These are phyloP conservation scores for Cyphomyrus discorhynchus DNA, from an alignment of 2,113 vertebrate genomes.

Conservation along the genomic window DNA sequence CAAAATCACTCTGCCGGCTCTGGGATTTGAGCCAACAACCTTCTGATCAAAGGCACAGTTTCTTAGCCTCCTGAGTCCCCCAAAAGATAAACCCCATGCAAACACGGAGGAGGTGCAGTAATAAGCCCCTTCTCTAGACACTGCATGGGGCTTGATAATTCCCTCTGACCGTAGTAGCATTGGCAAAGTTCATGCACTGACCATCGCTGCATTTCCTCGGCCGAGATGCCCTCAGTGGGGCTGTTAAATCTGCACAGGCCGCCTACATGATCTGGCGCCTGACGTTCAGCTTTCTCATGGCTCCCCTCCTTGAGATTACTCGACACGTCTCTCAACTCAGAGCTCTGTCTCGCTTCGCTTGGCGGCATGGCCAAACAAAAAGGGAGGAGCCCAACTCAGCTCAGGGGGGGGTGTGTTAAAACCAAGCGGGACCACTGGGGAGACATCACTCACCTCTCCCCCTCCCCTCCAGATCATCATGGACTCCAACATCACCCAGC, in stretches of 20 bases:
- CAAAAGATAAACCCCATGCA: neutral
- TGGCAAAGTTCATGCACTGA: neutral
- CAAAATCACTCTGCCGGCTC: neutral
- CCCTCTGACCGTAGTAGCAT: neutral
- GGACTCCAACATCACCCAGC: slow-evolving; percentile 92
- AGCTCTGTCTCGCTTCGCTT: neutral
- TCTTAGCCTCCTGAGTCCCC: neutral
- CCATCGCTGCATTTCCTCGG: neutral
- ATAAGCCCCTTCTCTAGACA: neutral
- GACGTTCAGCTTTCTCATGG: neutral
- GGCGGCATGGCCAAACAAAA: neutral
- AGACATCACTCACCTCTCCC: neutral
- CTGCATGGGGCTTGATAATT: neutral
- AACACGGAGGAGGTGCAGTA: neutral
- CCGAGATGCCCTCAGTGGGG: neutral
- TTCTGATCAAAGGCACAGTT: neutral
- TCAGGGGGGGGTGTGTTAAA: neutral
- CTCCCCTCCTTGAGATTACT: neutral
- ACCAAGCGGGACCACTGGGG: neutral
- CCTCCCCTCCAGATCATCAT: slow-evolving; percentile 75
- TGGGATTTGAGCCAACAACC: neutral
- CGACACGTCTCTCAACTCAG: neutral
- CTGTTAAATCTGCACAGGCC: neutral
- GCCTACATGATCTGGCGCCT: neutral
- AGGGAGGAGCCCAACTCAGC: neutral